A percentile compares a stretch with the other conserved stretches of the same genome.
Evolutionary conservation across 1,140 invertebrate genomes (phyloP).

Genomic region (Prorops nasuta): DNA sequence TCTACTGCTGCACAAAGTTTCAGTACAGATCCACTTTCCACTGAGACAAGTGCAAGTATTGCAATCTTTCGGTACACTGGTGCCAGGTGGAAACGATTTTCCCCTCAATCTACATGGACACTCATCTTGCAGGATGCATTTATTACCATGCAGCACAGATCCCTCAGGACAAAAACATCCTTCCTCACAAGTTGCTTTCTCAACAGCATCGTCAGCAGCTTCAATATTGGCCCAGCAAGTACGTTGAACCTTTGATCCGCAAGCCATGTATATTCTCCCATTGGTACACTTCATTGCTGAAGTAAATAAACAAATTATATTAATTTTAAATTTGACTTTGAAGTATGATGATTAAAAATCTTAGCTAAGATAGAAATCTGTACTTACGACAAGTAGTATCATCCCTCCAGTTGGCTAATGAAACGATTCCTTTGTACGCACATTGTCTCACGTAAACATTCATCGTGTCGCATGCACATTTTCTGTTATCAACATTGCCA

Average conservation of each 20-base stretch:
- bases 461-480: conserved; percentile 75
- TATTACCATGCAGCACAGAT: conserved; percentile 67
- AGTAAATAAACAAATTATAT: conserved; percentile 18
- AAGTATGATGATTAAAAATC: not conserved
- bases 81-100: conserved; percentile 72
- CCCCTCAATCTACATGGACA: conserved; percentile 81
- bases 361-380: conserved; percentile 1
- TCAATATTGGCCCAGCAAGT: conserved; percentile 55
- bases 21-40: conserved; percentile 79
- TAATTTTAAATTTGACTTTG: not conserved
- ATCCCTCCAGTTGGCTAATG: conserved; percentile 71
- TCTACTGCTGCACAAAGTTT: conserved; percentile 68
- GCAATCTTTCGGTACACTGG: conserved; percentile 74
- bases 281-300: conserved; percentile 70
- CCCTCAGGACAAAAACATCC: conserved; percentile 84
- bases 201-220: conserved; percentile 31
- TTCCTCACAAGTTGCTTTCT: conserved; percentile 67
- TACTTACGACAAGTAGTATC: conserved; percentile 74
- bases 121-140: conserved; percentile 68
- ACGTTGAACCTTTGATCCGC: conserved; percentile 62
- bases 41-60: conserved; percentile 75
- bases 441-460: conserved; percentile 78
- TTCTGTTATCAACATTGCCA: conserved; percentile 54
- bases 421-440: conserved; percentile 61
- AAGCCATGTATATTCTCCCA: conserved; percentile 69